Evolutionary conservation across 1,140 invertebrate species (phyloP).

Genomic region (Drosophila takahashii): DNA sequence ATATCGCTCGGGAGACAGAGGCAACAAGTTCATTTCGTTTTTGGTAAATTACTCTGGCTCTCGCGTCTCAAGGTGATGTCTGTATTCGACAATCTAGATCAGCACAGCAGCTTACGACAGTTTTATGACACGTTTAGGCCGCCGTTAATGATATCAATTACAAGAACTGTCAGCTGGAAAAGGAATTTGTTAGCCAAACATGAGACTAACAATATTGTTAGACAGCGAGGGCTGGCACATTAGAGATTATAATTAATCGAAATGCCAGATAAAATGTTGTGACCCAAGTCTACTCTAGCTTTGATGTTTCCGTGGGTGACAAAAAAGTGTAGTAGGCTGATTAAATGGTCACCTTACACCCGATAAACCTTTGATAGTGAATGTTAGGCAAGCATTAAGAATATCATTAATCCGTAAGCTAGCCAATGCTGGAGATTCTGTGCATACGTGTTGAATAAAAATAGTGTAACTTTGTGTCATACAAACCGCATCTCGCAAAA

Average conservation of each 20-base stretch:
- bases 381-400: too few relatives aligned
- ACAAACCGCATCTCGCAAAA: too few relatives aligned
- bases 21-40: constrained; percentile 80
- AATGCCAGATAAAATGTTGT: neutral
- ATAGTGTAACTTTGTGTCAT: too few relatives aligned
- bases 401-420: too few relatives aligned
- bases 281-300: neutral
- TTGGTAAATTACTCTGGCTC: constrained; percentile 71
- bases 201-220: constrained; percentile 27
- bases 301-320: neutral
- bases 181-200: constrained; percentile 36
- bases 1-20: constrained; percentile 8
- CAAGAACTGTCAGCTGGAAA: constrained; percentile 71
- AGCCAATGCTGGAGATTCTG: too few relatives aligned
- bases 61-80: constrained; percentile 64
- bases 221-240: constrained; percentile 1
- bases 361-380: too few relatives aligned
- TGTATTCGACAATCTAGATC: constrained; percentile 80
- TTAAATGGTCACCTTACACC: too few relatives aligned
- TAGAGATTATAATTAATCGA: constrained; percentile 21
- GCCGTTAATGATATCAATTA: constrained; percentile 68
- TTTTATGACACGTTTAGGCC: constrained; percentile 72
- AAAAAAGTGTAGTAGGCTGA: too few relatives aligned
- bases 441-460: too few relatives aligned
- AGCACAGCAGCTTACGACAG: constrained; percentile 68